Base-by-base conservation (phyloP, 2,113 vertebrate genomes). In the Pithys albifrons region DNA sequence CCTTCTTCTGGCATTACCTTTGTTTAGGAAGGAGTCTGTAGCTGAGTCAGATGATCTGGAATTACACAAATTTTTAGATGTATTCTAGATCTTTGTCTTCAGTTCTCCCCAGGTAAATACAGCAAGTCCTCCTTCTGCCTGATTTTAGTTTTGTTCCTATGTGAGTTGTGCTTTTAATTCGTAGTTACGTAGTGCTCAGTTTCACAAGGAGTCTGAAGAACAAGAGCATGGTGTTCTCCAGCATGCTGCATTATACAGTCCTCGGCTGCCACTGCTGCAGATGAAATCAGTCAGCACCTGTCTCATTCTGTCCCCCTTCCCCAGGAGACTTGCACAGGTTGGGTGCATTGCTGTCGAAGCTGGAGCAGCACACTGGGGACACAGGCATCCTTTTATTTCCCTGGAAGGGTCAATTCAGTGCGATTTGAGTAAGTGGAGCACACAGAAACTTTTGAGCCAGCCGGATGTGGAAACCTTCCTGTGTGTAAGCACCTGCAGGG, bases 311-410 rank as follows among this genome's bases (percentile, higher is more conserved):
- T 80, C 24, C 49, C 23, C 2, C 24, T 85, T 67, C 17, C 46
- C 29, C 14, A 4, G 28, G 33, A 61, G 29, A 45, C 49, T 19
- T 75, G 54, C 28, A 12, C 3, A 12, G 46, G 4, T 14, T 4
- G 27, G 13, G 20, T 78, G 45, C 9, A 0, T 46, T 69, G 35
- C 81, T 64, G 4, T 55, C 0, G 1, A 45, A 66, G 41, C 28
- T 49, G 13, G 15, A 55, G 7, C 35, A 51, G 35, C 0, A 0
- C 49, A 4, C 24, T 24, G 13, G 24, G 43, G 59, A 23, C 12
- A 0, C 6, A 27, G 59, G 16, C 25, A 29, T 11, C 2, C 0
- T 0, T 62, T 79, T 79, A 0, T 62, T 79, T 79, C 15, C 14
- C 54, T 76, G 11, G 24, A 48, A 94, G 54, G 54, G 15, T 9